phyloP scores from a whole-genome alignment of 2,888 invertebrate genomes.

The Parnassius mnemosyne region DNA sequence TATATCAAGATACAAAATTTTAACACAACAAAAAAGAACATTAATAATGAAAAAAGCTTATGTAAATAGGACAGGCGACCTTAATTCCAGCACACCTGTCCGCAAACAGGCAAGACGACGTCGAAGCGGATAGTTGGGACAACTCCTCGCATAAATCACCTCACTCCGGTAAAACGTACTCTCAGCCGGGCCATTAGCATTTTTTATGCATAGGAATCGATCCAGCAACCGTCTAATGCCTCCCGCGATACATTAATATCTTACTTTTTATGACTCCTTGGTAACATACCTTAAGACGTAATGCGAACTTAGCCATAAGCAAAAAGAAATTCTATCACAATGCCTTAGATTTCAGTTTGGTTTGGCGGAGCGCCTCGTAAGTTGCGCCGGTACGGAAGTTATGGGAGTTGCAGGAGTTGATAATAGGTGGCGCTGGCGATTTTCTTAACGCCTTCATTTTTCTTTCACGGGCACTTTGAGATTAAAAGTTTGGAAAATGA shows the following conservation, averaged over 20 bases:
- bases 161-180: conserved; percentile 58
- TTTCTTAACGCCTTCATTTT: conserved; percentile 75
- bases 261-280: conserved; percentile 80
- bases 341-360: conserved; percentile 18
- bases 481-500: conserved; percentile 79
- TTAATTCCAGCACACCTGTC: conserved; percentile 48
- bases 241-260: conserved; percentile 81
- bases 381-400: conserved; percentile 41
- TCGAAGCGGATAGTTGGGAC: conserved; percentile 54
- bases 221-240: conserved; percentile 76
- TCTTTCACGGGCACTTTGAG: conserved; percentile 80
- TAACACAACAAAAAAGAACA: too few species aligned
- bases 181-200: conserved; percentile 76
- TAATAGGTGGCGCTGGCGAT: conserved; percentile 78
- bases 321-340: conserved; percentile 15
- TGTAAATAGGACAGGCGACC: conserved; percentile 14
- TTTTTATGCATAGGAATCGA: conserved; percentile 81
- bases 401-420: conserved; percentile 64
- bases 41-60: conserved; percentile 7
- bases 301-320: conserved; percentile 30
- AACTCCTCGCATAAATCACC: conserved; percentile 72
- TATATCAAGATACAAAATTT: too few species aligned
- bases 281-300: conserved; percentile 64
- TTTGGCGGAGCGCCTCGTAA: neutral
- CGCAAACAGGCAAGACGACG: conserved; percentile 46